phyloP scores from a whole-genome alignment of 2,888 invertebrate species.

The Timandra comae region DNA sequence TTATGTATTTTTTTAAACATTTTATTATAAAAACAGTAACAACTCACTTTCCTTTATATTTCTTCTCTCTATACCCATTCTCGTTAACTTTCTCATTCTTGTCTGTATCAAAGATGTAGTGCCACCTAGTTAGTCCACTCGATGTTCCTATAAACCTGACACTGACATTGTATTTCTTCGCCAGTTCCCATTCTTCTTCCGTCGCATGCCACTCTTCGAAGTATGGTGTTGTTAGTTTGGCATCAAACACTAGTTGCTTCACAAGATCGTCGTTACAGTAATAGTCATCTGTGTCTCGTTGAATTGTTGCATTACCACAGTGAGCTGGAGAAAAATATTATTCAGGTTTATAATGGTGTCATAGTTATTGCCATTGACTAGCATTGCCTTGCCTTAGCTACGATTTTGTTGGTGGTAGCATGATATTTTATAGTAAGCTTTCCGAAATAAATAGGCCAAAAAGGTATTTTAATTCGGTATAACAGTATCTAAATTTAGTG shows the following conservation, averaged over 20 bases:
- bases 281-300: conserved; percentile 81
- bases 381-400: too few species aligned
- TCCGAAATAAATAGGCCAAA: too few species aligned
- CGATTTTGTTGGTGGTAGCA: too few species aligned
- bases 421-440: too few species aligned
- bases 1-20: too few species aligned
- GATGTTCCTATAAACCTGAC: conserved; percentile 91
- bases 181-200: conserved; percentile 70
- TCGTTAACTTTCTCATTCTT: conserved; percentile 70
- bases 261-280: conserved; percentile 91
- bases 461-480: too few species aligned
- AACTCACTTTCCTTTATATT: conserved; percentile 48
- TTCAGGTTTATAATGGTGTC: too few species aligned
- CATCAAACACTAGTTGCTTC: conserved; percentile 91
- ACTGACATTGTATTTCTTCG: conserved; percentile 82
- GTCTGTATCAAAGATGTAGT: conserved; percentile 80
- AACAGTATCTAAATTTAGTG: too few species aligned
- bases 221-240: conserved; percentile 80
- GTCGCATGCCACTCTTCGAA: conserved; percentile 75
- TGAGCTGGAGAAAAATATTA: conserved; percentile 72
- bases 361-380: too few species aligned
- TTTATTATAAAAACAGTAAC: not conserved
- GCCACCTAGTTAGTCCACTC: conserved; percentile 93
- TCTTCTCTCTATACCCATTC: conserved; percentile 42
- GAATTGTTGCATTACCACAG: conserved; percentile 77